Conservation (phyloP, 1,140 invertebrate species). For the Solen grandis region DNA sequence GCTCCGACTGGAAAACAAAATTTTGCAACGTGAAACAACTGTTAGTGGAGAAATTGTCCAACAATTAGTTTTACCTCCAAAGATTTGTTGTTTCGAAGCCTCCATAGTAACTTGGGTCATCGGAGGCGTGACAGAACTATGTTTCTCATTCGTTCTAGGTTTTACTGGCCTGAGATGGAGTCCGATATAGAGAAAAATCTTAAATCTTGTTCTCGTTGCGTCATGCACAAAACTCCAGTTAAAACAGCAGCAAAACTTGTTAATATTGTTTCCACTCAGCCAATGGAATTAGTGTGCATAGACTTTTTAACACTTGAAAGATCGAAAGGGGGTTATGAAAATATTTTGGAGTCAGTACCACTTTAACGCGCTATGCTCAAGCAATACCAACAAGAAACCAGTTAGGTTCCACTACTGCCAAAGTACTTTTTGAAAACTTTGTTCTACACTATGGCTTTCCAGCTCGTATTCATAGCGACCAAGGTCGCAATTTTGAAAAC, state of each 20-base stretch:
- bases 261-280: not conserved
- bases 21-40: too few relatives aligned
- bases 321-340: not conserved
- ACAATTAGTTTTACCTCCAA: not conserved
- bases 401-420: conserved; percentile 32
- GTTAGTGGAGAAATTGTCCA: too few relatives aligned
- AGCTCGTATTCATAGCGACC: conserved; percentile 28
- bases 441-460: conserved; percentile 33
- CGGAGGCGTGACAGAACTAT: conserved; percentile 9
- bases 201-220: not conserved
- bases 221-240: not conserved
- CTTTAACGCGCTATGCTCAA: conserved; percentile 36
- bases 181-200: not conserved
- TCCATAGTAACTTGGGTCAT: conserved; percentile 41
- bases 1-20: not conserved
- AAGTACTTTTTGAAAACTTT: conserved; percentile 12
- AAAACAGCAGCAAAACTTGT: not conserved
- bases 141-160: not conserved
- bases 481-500: conserved; percentile 47
- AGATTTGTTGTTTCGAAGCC: not conserved
- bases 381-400: conserved; percentile 43
- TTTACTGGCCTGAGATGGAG: conserved; percentile 38
- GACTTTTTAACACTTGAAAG: not conserved
- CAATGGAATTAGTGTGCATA: conserved; percentile 16
- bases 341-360: conserved; percentile 21